Base-by-base conservation (phyloP, 2,888 invertebrate species). In the Caenorhabditis sp. region DNA sequence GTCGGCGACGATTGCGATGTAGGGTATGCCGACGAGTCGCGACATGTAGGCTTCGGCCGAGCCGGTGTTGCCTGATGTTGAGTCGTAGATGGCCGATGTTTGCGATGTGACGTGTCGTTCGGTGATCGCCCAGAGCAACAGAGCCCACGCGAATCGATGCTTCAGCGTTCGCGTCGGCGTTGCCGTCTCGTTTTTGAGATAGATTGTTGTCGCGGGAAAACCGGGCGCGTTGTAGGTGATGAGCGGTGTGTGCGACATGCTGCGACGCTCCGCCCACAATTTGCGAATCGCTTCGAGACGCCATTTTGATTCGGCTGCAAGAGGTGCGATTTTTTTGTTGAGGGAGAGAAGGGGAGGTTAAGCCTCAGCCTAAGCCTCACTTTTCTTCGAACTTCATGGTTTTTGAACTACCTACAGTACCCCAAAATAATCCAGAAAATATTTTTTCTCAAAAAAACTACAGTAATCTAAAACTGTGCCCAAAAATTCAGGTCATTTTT, bases 41-140 rank as follows among this genome's bases (percentile, higher is more conserved):
- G 78, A 80, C 81, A 85, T 82, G 66, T 83, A 85, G 4, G 85
- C 85, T 62, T 85, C 85, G 24, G 81, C 77, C 19, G 81, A 76
- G 19, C 83, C 85, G n/a, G 85, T 84, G 62, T 85, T 85, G 4
- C 85, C 85, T 21, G 79, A 79, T 14, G 84, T 83, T 14, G 84
- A 82, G 31, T 84, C 84, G 58, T 81, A 84, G 58, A 84, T 78
- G 1, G 76, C 81, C 27, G 84, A 78, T 57, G 79, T 82, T n/a
- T 67, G 61, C 12, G 66, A 65, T 4, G 71, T 72, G 17, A 67
- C 65, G 36, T 68, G 69, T 54, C 85, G 83, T 62, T 83, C 83
- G 17, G 79, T 66, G 10, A 85, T 73, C 0, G 81, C 83, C 85
- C 85, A 85, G 59, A 85, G 69, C 2, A 82, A 49, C 5, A 85